These are phyloP conservation scores for Ophion costatus DNA, from an alignment of 2,888 invertebrate genomes.

Conservation along the genomic window DNA sequence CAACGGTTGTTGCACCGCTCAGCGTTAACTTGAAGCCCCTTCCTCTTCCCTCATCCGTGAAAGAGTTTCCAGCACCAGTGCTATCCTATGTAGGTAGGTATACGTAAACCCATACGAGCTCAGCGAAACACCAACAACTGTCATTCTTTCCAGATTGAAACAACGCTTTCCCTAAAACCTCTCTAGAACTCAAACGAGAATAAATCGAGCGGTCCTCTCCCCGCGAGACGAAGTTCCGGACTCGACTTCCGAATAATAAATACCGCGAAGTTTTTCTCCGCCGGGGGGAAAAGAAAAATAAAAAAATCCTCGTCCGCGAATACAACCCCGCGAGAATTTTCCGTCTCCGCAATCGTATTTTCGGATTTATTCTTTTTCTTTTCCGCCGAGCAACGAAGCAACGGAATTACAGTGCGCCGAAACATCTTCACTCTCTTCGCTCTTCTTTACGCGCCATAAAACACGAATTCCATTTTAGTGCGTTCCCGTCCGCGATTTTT, in stretches of 20 bases:
- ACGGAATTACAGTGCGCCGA: not conserved
- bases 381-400: not conserved
- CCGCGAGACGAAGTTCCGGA: conserved; percentile 53
- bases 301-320: conserved; percentile 18
- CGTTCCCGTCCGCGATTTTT: conserved; percentile 1
- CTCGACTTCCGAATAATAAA: conserved; percentile 56
- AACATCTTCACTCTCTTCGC: conserved; percentile 13
- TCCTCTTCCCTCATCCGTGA: conserved; percentile 3
- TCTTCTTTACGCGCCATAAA: conserved; percentile 32
- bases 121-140: conserved; percentile 21
- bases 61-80: conserved; percentile 51
- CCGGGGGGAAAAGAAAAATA: not conserved
- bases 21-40: conserved; percentile 55
- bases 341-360: conserved; percentile 23
- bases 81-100: conserved; percentile 2
- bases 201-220: conserved; percentile 55
- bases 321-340: conserved; percentile 6
- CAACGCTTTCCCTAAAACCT: conserved; percentile 38
- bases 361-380: not conserved
- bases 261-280: conserved; percentile 42
- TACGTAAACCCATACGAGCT: not conserved
- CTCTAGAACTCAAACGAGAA: conserved; percentile 32
- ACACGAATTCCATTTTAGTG: not conserved
- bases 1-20: conserved; percentile 69
- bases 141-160: conserved; percentile 49